Evolutionary conservation across 2,888 invertebrate genomes (phyloP).

Genomic region (Seladonia tumulorum): DNA sequence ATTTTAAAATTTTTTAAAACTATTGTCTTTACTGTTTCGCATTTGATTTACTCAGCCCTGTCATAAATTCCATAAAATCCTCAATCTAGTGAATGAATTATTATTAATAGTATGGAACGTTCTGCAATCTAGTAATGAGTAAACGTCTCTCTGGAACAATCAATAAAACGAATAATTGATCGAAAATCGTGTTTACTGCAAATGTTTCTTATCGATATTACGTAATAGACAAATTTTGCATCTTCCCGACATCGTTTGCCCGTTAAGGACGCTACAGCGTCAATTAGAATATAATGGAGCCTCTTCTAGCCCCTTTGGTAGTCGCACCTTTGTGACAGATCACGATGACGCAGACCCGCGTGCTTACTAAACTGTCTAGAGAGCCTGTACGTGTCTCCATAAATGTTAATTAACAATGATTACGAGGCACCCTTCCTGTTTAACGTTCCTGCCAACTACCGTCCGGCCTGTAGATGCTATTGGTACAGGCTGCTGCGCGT

Average conservation of each 20-base stretch:
- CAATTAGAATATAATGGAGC: constrained; percentile 63
- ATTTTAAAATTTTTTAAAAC: too few species aligned
- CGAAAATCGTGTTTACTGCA: neutral
- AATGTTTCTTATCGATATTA: neutral
- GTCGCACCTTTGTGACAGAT: constrained; percentile 57
- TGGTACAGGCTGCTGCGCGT: constrained; percentile 40
- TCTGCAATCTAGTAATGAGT: too few species aligned
- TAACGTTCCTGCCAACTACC: constrained; percentile 58
- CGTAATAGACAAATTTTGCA: constrained; percentile 21
- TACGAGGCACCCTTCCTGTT: constrained; percentile 65
- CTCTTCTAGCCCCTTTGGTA: constrained; percentile 50
- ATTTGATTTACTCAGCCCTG: too few species aligned
- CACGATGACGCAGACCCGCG: constrained; percentile 34
- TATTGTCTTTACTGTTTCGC: too few species aligned
- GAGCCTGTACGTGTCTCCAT: constrained; percentile 72
- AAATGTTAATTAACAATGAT: constrained; percentile 80
- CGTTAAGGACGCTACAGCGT: constrained; percentile 30
- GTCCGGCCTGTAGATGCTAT: constrained; percentile 41
- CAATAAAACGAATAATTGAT: neutral
- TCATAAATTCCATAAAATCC: too few species aligned
- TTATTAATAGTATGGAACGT: too few species aligned
- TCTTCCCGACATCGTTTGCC: neutral
- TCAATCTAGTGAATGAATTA: too few species aligned
- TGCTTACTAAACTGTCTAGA: constrained; percentile 51
- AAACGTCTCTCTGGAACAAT: neutral